phyloP scores from a whole-genome alignment of 2,797 vertebrate species.

The Holocentrus rufus region DNA sequence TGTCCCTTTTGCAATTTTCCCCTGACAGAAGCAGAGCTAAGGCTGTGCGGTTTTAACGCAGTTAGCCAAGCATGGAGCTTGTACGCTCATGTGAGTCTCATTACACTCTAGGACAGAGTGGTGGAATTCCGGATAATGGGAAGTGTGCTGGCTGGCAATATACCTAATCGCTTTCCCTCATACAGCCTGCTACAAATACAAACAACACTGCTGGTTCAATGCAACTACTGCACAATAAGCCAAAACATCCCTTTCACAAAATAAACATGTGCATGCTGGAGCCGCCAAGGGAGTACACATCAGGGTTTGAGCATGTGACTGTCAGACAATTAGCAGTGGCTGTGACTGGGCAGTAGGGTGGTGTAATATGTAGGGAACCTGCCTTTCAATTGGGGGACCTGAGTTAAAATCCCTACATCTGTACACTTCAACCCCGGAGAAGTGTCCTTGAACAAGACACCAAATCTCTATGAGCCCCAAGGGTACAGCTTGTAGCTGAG shows the following conservation, averaged over 20 bases:
- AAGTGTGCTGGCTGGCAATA: constrained; percentile 54
- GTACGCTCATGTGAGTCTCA: constrained; percentile 79
- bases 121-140: constrained; percentile 76
- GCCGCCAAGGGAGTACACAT: constrained; percentile 9
- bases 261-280: constrained; percentile 4
- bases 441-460: background rate
- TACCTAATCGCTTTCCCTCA: constrained; percentile 32
- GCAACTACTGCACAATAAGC: constrained; percentile 25
- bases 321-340: background rate
- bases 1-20: constrained; percentile 2
- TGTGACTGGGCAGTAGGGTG: background rate
- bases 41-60: constrained; percentile 62
- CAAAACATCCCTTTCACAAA: constrained; percentile 39
- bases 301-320: constrained; percentile 19
- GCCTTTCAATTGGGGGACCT: background rate
- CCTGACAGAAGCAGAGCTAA: constrained; percentile 23
- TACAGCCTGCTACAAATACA: constrained; percentile 32
- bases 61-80: constrained; percentile 66
- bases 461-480: no score
- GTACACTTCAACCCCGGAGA: background rate
- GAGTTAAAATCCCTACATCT: background rate
- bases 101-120: constrained; percentile 65
- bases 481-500: no score
- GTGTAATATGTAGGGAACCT: background rate
- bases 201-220: constrained; percentile 26